phyloP scores from a whole-genome alignment of 2,888 invertebrate genomes.

The Acrobasis repandana region DNA sequence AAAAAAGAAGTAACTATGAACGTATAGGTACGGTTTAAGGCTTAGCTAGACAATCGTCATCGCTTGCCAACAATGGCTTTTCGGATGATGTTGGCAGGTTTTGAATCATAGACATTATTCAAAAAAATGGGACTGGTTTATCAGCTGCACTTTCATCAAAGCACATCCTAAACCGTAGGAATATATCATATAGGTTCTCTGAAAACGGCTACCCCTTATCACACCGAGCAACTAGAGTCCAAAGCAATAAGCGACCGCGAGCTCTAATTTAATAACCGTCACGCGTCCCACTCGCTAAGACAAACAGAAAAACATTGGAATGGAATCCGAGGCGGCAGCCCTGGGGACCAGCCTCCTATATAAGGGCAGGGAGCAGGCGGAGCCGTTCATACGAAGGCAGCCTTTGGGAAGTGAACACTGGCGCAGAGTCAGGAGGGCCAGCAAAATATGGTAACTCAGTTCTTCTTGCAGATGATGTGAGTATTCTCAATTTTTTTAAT shows the following conservation, averaged over 20 bases:
- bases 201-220: conserved; percentile 45
- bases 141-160: no score
- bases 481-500: background rate
- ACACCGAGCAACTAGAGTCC: conserved; percentile 49
- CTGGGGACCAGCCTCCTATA: conserved; percentile 58
- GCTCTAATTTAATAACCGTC: conserved; percentile 80
- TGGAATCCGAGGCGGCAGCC: conserved; percentile 58
- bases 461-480: conserved; percentile 13
- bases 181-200: background rate
- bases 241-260: conserved; percentile 63
- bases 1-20: no score
- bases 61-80: no score
- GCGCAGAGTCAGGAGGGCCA: background rate
- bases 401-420: background rate
- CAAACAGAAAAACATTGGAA: conserved; percentile 49
- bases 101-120: no score
- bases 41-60: no score
- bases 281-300: conserved; percentile 47
- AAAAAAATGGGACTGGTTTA: no score
- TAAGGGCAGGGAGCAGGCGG: conserved; percentile 50
- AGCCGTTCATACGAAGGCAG: conserved; percentile 21
- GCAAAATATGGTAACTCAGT: conserved; percentile 7
- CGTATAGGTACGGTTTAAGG: no score
- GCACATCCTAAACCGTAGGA: no score
- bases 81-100: no score